Evolutionary conservation across 2,888 invertebrate genomes (phyloP).

Genomic region (Phalera bucephala): DNA sequence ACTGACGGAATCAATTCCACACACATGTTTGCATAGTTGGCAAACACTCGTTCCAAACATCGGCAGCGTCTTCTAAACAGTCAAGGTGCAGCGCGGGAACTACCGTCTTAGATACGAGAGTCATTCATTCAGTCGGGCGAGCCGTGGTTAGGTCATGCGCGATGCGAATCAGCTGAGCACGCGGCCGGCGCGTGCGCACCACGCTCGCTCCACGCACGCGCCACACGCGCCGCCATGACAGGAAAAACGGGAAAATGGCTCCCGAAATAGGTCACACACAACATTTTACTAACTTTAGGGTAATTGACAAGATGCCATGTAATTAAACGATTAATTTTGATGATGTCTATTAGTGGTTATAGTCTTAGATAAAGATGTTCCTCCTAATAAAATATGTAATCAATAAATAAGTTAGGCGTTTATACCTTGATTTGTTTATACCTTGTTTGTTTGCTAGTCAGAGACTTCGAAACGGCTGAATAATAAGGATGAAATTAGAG

Average conservation of each 20-base stretch:
- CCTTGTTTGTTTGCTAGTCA: too few relatives aligned
- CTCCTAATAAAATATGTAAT: too few relatives aligned
- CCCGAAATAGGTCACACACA: slow-evolving; percentile 5
- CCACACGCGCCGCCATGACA: slow-evolving; percentile 19
- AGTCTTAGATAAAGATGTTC: too few relatives aligned
- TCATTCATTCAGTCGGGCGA: slow-evolving; percentile 33
- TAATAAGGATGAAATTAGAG: too few relatives aligned
- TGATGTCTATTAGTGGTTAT: too few relatives aligned
- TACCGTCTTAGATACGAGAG: too few relatives aligned
- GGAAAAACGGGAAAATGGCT: slow-evolving; percentile 43
- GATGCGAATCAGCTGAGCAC: slow-evolving; percentile 33
- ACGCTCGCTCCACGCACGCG: slow-evolving; percentile 43
- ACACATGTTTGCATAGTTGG: background rate
- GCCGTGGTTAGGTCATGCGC: slow-evolving; percentile 25
- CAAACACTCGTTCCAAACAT: background rate
- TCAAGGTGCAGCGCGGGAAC: background rate
- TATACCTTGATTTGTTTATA: too few relatives aligned
- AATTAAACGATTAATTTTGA: too few relatives aligned
- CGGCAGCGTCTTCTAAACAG: slow-evolving; percentile 3
- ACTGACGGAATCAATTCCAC: background rate
- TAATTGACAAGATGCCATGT: too few relatives aligned
- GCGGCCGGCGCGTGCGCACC: slow-evolving; percentile 53
- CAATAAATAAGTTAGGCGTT: too few relatives aligned
- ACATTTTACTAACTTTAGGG: too few relatives aligned
- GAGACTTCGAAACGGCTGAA: too few relatives aligned